Evolutionary conservation across 2,888 invertebrate genomes (phyloP), one percentile per base, ranked within the genome.

Genomic region (Orchestes rusci): DNA sequence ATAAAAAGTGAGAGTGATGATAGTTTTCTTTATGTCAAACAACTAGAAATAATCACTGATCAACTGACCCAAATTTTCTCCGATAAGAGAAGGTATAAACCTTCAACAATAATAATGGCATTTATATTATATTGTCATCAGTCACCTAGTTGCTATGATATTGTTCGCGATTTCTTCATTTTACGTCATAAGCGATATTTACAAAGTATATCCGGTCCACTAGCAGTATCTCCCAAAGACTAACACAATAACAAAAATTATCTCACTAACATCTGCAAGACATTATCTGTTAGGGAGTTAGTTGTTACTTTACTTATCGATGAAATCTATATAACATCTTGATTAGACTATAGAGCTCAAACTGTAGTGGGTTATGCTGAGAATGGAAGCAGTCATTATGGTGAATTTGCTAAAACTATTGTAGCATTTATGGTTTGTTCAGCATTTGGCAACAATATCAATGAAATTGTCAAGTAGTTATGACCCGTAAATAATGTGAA

Each of bases 361-460:
- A n/a, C n/a, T n/a, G n/a, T n/a, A n/a, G n/a, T n/a, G n/a, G n/a
- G n/a, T n/a, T n/a, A n/a, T n/a, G n/a, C n/a, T n/a, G n/a, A n/a
- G n/a, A n/a, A n/a, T n/a, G n/a, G n/a, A n/a, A n/a, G n/a, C n/a
- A n/a, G n/a, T n/a, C n/a, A n/a, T n/a, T n/a, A n/a, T n/a, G n/a
- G n/a, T n/a, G n/a, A n/a, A n/a, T n/a, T n/a, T n/a, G n/a, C n/a
- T n/a, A n/a, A n/a, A n/a, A n/a, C n/a, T n/a, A n/a, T n/a, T n/a
- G n/a, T n/a, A n/a, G n/a, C n/a, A n/a, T n/a, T 20, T 18, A 36
- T 36, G 36, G 5, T 36, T 4, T 36, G 36, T 18, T 36, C 36
- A 12, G 36, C 18, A 7, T 36, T 36, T n/a, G 36, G 36, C n/a
- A n/a, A n/a, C 10, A 18, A 36, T 32, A 16, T 32, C 16, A 12